These are phyloP conservation scores for Polyploca ridens DNA, from an alignment of 2,888 invertebrate species.

Conservation along the genomic window DNA sequence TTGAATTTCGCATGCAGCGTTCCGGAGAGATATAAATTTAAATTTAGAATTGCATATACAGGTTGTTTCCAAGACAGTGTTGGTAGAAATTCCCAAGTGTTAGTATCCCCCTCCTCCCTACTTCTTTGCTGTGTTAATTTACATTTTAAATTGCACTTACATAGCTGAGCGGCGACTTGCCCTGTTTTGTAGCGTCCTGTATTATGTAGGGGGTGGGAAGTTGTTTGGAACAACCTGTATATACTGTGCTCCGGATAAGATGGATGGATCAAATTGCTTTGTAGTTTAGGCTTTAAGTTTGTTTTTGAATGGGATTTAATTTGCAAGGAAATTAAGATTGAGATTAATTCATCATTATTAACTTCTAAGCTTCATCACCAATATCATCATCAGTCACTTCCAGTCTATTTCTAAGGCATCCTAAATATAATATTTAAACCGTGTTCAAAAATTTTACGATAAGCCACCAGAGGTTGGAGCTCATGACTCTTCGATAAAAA, in stretches of 20 bases:
- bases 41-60: slow-evolving; percentile 34
- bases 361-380: too few relatives aligned
- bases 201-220: slow-evolving; percentile 31
- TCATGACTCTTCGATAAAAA: too few relatives aligned
- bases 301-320: background rate
- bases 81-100: slow-evolving; percentile 66
- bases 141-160: slow-evolving; percentile 86
- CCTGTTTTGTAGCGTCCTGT: slow-evolving; percentile 73
- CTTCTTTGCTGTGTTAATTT: slow-evolving; percentile 85
- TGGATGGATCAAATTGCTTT: slow-evolving; percentile 31
- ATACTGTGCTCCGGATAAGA: slow-evolving; percentile 30
- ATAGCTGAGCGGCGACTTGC: slow-evolving; percentile 78
- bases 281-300: slow-evolving; percentile 20
- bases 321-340: too few relatives aligned
- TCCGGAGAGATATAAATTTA: slow-evolving; percentile 14
- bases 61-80: slow-evolving; percentile 71
- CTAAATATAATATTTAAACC: too few relatives aligned
- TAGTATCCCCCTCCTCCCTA: slow-evolving; percentile 62
- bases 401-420: too few relatives aligned
- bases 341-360: too few relatives aligned
- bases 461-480: too few relatives aligned
- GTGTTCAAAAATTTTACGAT: too few relatives aligned
- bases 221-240: slow-evolving; percentile 42
- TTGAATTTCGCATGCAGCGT: slow-evolving; percentile 15
- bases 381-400: too few relatives aligned